Evolutionary conservation across 2,797 vertebrate species (phyloP).

Genomic region (Cheirogaleus major): DNA sequence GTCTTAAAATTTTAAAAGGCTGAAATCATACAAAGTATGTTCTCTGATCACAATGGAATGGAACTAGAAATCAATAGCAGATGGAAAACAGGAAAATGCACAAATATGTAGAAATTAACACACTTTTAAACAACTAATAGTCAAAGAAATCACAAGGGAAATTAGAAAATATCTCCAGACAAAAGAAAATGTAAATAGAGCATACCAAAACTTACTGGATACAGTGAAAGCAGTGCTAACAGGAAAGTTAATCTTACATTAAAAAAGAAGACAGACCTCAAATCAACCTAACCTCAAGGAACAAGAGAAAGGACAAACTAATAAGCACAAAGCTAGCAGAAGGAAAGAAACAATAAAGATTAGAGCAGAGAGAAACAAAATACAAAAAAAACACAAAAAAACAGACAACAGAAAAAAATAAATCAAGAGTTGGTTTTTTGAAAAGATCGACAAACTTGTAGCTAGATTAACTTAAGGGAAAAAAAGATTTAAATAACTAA

Average conservation of each 20-base stretch:
- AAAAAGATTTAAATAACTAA: neutral
- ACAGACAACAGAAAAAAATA: neutral
- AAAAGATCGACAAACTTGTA: neutral
- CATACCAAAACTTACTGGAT: neutral
- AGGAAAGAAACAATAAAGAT: neutral
- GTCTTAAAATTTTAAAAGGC: too few relatives aligned
- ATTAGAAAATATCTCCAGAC: neutral
- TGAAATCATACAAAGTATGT: too few relatives aligned
- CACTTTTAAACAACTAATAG: neutral
- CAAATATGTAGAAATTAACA: neutral
- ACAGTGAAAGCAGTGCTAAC: neutral
- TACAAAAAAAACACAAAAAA: neutral
- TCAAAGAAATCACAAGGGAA: slow-evolving; percentile 5
- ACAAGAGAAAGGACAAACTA: neutral
- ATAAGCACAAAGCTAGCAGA: neutral
- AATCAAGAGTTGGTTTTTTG: neutral
- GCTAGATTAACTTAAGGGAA: neutral
- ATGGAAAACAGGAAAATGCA: neutral
- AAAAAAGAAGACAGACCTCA: neutral
- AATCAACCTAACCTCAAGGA: neutral
- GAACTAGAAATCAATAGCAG: neutral
- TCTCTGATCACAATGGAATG: too few relatives aligned
- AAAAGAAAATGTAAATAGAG: neutral
- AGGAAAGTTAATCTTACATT: neutral
- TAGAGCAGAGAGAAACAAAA: neutral